Evolutionary conservation across 1,140 invertebrate species (phyloP).

Genomic region (Lepidostoma basale): DNA sequence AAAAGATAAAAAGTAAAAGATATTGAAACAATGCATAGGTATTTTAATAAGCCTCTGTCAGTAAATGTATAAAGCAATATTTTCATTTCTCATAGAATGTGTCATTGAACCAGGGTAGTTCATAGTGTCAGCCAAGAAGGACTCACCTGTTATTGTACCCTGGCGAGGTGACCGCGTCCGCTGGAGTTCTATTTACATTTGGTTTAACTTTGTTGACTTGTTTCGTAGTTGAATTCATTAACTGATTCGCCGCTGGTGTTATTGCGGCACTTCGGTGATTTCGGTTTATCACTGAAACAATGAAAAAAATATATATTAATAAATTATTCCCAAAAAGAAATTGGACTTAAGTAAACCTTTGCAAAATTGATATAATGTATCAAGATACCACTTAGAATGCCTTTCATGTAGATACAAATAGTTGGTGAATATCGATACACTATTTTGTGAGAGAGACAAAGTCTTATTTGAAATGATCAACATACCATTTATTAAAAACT

Average conservation of each 20-base stretch:
- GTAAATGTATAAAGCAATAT: slow-evolving; percentile 23
- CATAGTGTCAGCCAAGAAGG: neutral
- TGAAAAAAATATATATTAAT: no score
- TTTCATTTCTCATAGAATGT: slow-evolving; percentile 12
- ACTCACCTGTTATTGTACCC: slow-evolving; percentile 43
- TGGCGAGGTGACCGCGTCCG: slow-evolving; percentile 61
- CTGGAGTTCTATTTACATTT: slow-evolving; percentile 74
- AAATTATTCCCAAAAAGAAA: no score
- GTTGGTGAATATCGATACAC: no score
- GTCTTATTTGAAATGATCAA: no score
- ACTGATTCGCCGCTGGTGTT: slow-evolving; percentile 65
- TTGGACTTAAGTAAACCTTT: no score
- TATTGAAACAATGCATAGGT: neutral
- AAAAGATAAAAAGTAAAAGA: slow-evolving; percentile 12
- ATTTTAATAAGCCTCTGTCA: slow-evolving; percentile 17
- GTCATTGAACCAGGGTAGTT: neutral
- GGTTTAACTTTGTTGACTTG: slow-evolving; percentile 88
- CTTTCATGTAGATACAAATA: no score
- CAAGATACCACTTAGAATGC: no score
- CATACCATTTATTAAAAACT: no score
- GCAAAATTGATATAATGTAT: no score
- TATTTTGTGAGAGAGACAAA: no score
- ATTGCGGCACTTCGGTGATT: slow-evolving; percentile 76
- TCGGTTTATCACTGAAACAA: slow-evolving; percentile 69
- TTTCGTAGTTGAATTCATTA: slow-evolving; percentile 72